Conservation (phyloP, 2,888 invertebrate species). For the Drosophila nigritarsus region DNA sequence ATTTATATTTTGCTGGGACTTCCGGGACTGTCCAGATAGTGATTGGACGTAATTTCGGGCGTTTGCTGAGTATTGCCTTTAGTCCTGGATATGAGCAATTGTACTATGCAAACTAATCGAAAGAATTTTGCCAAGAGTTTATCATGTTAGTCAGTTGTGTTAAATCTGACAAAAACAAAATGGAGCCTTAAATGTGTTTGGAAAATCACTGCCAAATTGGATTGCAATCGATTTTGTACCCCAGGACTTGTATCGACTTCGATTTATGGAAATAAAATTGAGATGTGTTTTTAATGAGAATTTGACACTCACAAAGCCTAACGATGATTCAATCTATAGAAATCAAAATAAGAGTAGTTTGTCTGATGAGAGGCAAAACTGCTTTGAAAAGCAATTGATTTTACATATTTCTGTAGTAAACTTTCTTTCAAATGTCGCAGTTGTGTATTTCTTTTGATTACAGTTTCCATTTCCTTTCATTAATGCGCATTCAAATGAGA, state of each 20-base stretch:
- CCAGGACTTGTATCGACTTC: slow-evolving; percentile 36
- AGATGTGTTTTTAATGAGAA: slow-evolving; percentile 72
- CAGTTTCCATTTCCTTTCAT: not conserved
- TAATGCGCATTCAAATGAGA: slow-evolving; percentile 1
- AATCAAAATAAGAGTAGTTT: slow-evolving; percentile 25
- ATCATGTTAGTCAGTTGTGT: slow-evolving; percentile 33
- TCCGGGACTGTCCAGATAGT: too few relatives aligned
- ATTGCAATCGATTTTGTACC: slow-evolving; percentile 61
- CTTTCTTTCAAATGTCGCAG: slow-evolving; percentile 1
- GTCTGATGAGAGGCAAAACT: not conserved
- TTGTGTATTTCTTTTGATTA: not conserved
- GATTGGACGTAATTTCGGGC: too few relatives aligned
- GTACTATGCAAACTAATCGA: slow-evolving; percentile 3
- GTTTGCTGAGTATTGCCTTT: too few relatives aligned
- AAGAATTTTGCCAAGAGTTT: slow-evolving; percentile 25
- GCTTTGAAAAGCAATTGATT: slow-evolving; percentile 26
- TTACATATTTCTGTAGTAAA: slow-evolving; percentile 13
- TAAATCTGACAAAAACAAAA: slow-evolving; percentile 20
- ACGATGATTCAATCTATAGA: slow-evolving; percentile 42
- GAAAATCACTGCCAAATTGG: slow-evolving; percentile 65
- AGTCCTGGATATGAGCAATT: too few relatives aligned
- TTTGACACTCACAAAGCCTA: slow-evolving; percentile 33
- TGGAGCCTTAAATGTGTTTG: slow-evolving; percentile 33
- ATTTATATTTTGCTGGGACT: too few relatives aligned
- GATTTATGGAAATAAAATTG: slow-evolving; percentile 70